A percentile compares a stretch with the other conserved stretches of the same genome.
Evolutionary conservation across 2,888 invertebrate species (phyloP).

Genomic region (Ecliptopera silaceata): DNA sequence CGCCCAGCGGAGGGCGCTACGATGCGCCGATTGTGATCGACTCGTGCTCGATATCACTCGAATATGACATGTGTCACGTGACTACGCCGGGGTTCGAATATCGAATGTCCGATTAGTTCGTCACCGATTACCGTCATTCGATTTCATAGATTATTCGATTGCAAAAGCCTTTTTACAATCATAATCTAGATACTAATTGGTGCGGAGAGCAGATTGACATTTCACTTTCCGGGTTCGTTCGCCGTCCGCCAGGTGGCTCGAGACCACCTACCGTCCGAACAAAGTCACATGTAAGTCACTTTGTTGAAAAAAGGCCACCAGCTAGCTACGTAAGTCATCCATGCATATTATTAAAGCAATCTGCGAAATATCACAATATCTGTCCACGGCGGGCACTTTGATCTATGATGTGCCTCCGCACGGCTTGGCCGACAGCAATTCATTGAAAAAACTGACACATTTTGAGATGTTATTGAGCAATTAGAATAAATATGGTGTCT

Average conservation of each 20-base stretch:
- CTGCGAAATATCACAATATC: conserved; percentile 76
- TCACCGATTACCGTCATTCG: conserved; percentile 46
- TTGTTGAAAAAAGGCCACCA: conserved; percentile 69
- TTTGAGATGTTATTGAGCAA: conserved; percentile 9
- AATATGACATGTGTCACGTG: conserved; percentile 62
- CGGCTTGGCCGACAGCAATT: conserved; percentile 9
- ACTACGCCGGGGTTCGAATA: conserved; percentile 54
- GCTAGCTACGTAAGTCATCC: conserved; percentile 63
- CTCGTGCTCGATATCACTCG: conserved; percentile 68
- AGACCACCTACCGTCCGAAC: conserved; percentile 73
- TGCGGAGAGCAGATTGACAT: conserved; percentile 63
- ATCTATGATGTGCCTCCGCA: conserved; percentile 47
- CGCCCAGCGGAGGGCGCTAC: conserved; percentile 45
- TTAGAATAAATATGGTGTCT: conserved; percentile 3
- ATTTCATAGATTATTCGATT: conserved; percentile 30
- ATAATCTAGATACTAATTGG: conserved; percentile 32
- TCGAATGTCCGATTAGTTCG: conserved; percentile 49
- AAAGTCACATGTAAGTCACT: conserved; percentile 78
- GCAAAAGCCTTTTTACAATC: conserved; percentile 25
- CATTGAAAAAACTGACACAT: conserved; percentile 21
- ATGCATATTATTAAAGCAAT: conserved; percentile 74
- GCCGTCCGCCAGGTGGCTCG: conserved; percentile 49
- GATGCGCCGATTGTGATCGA: conserved; percentile 51
- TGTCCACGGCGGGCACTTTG: conserved; percentile 74
- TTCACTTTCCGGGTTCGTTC: conserved; percentile 67